Base-by-base conservation (phyloP, 2,888 invertebrate genomes). In the Euclidia mi region DNA sequence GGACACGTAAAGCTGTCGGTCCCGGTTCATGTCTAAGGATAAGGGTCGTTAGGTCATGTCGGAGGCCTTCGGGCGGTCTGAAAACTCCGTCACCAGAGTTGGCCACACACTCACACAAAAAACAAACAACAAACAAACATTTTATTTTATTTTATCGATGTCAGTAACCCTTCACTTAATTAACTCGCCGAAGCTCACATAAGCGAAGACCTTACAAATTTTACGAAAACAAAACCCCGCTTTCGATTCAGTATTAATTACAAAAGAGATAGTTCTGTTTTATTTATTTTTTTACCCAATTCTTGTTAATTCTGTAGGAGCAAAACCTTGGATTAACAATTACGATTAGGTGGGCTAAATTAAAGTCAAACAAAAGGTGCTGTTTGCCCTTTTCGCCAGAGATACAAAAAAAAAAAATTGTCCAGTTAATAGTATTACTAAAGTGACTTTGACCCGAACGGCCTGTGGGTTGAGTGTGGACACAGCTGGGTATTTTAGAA, bases 331-430 rank as follows among this genome's bases (percentile, higher is more conserved):
- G 75, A 75, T 75, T 63, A 65, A 59, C 71, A 75, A 76, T 75
- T 74, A 75, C 76, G 75, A 75, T 76, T 62, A 65, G 52, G 45
- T 20, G 31, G 43, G 41, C 56, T 50, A 65, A 75, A 76, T 76
- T 71, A 76, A 74, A 73, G 51, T 65, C 62, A 75, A 75, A 75
- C 75, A 75, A 74, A 73, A 75, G 65, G 65, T 58, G 49, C 51
- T 63, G 49, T 61, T 59, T 59, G 53, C 52, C 20, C 57, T 46
- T 53, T 29, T 28, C 37, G 41, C 34, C 31, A 44, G 53, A 52
- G 64, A 74, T 60, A 71, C 71, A 65, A 73, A 74, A n/a, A n/a
- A 58, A 62, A 56, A 70, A 66, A 58, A 70, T 70, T 60, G 34
- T 45, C 46, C 55, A 15, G n/a, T n/a, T n/a, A n/a, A n/a, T n/a